Base-by-base conservation (phyloP, 2,888 invertebrate species). In the Kryphioiulus occultus region DNA sequence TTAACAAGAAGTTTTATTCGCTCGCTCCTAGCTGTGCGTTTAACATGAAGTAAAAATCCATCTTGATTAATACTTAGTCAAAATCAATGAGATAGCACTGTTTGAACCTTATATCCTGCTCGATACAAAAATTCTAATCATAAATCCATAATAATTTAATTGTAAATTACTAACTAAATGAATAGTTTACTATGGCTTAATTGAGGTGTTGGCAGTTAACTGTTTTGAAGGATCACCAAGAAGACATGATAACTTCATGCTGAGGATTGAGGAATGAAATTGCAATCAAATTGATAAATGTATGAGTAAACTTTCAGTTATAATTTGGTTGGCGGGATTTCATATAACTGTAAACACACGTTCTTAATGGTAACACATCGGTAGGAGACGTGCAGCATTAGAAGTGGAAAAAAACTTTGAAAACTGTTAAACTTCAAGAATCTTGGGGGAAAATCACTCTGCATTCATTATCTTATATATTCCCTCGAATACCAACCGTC, bases 401-500 rank as follows among this genome's bases (percentile, higher is more conserved):
- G 10, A 26, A 26, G 26, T 68, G 26, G 68, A 26, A 26, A 26
- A 68, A 68, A 68, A 32, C 35, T 84, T 84, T 84, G 22, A 35
- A 84, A 32, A 42, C 12, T 26, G n/a, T 84, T 35, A 84, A 84
- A 84, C 42, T 84, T 84, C 3, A n/a, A 22, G n/a, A 35, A 17
- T 83, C 68, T 5, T n/a, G 53, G 68, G 68, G 26, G 68, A 26
- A 12, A 26, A 26, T 12, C 68, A 68, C 22, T 68, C 68, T 26
- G 68, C 68, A 68, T 68, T 68, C 26, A n/a, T 68, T 68, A 68
- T 26, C 26, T 68, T 26, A 22, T 7, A n/a, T 22, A 26, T 26
- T 68, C 68, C 26, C 44, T 44, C n/a, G 84, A 39, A 84, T 84
- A 84, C 84, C 39, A 84, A 84, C 84, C 84, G 42, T 84, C 84